phyloP scores from a whole-genome alignment of 2,113 vertebrate species.

The Thamnophis sirtalis region DNA sequence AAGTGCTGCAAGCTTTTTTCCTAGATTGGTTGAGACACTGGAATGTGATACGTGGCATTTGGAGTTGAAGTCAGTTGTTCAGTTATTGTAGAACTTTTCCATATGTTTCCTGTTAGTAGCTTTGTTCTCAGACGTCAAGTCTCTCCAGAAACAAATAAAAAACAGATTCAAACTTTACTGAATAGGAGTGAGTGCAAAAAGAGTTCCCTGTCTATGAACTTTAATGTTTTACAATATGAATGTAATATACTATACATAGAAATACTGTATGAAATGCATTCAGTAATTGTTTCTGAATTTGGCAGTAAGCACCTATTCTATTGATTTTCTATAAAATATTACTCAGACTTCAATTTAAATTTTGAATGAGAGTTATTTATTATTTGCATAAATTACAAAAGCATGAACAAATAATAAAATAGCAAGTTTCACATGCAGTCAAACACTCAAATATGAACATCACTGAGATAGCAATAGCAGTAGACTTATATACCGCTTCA shows the following conservation, averaged over 20 bases:
- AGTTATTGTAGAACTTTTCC: slow-evolving; percentile 83
- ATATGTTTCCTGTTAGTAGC: slow-evolving; percentile 87
- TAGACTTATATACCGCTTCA: too few relatives aligned
- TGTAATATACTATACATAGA: slow-evolving; percentile 17
- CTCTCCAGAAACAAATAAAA: slow-evolving; percentile 62
- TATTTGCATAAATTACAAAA: background rate
- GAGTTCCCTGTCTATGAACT: background rate
- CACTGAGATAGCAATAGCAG: too few relatives aligned
- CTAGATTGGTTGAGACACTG: slow-evolving; percentile 60
- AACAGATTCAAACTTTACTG: slow-evolving; percentile 45
- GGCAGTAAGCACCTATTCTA: background rate
- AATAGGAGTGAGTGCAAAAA: background rate
- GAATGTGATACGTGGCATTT: slow-evolving; percentile 89
- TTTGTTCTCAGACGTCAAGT: slow-evolving; percentile 66
- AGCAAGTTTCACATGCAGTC: background rate
- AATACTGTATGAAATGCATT: background rate
- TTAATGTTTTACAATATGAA: slow-evolving; percentile 4
- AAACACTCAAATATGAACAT: background rate
- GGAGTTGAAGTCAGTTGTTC: slow-evolving; percentile 75
- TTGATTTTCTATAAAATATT: slow-evolving; percentile 10
- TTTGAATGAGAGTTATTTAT: background rate
- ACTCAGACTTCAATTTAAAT: slow-evolving; percentile 6
- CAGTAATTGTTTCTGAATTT: background rate
- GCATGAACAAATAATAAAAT: background rate
- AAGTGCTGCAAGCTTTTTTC: slow-evolving; percentile 62